Percentiles rank a stretch among this genome's conserved stretches.
Evolutionary conservation across 2,888 invertebrate genomes (phyloP).

Genomic region (Nipponacmea schrenckii): DNA sequence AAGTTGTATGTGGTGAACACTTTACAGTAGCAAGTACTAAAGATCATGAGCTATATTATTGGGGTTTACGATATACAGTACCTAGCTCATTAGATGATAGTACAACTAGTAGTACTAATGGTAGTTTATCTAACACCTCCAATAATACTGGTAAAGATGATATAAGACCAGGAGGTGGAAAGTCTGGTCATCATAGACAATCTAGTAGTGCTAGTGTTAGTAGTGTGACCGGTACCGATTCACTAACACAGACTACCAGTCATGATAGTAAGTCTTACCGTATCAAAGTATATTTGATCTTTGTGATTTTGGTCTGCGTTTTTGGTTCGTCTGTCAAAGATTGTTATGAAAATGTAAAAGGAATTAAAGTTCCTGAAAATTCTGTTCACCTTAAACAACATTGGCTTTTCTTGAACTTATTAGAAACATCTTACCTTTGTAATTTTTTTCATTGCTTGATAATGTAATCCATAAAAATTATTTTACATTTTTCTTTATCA

Average conservation of each 20-base stretch:
- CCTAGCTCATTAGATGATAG: slow-evolving; percentile 33
- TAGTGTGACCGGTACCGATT: slow-evolving; percentile 25
- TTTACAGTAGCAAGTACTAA: slow-evolving; percentile 76
- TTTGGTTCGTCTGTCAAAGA: no score
- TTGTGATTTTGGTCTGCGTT: no score
- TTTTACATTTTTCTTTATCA: no score
- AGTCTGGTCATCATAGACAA: slow-evolving; percentile 38
- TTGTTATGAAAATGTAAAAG: no score
- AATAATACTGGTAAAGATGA: slow-evolving; percentile 36
- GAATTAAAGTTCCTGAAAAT: no score
- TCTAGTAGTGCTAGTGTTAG: slow-evolving; percentile 38
- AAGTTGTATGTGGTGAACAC: slow-evolving; percentile 75
- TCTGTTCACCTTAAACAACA: no score
- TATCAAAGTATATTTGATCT: neutral
- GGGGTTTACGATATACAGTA: slow-evolving; percentile 71
- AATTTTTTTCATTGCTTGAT: no score
- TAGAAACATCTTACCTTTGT: no score
- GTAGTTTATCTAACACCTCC: slow-evolving; percentile 17
- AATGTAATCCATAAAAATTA: no score
- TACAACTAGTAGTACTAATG: slow-evolving; percentile 40
- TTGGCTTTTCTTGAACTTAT: no score
- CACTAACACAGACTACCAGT: neutral
- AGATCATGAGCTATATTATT: slow-evolving; percentile 77
- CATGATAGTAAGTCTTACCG: slow-evolving; percentile 5
- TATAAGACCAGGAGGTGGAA: slow-evolving; percentile 22